Evolutionary conservation across 1,140 invertebrate species (phyloP).

Genomic region (Rhizoglyphus robini): DNA sequence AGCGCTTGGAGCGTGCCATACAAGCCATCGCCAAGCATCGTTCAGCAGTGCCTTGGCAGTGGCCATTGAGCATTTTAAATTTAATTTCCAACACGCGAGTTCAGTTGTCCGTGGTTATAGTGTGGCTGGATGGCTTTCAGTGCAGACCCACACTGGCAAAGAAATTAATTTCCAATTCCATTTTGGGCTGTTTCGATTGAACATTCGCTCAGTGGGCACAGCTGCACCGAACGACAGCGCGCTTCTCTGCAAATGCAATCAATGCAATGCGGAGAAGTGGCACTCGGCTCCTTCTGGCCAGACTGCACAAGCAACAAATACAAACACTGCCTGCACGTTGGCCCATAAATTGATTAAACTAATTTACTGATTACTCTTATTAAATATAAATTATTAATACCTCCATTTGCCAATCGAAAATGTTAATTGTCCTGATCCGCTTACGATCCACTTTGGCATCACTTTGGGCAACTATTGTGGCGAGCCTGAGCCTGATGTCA

Average conservation of each 20-base stretch:
- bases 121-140: too few relatives aligned
- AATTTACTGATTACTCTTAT: background rate
- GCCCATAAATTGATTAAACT: background rate
- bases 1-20: too few relatives aligned
- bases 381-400: too few relatives aligned
- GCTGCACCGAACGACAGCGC: background rate
- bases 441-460: too few relatives aligned
- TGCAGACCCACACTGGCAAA: background rate
- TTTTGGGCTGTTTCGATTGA: background rate
- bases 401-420: too few relatives aligned
- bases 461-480: too few relatives aligned
- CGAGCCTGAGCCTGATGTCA: too few relatives aligned
- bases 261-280: background rate
- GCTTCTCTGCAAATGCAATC: background rate
- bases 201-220: background rate
- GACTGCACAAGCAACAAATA: background rate
- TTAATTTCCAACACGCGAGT: background rate
- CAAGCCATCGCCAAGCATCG: too few relatives aligned
- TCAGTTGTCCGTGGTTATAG: too few relatives aligned
- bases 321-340: background rate
- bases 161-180: background rate
- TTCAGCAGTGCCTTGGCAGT: background rate
- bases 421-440: too few relatives aligned
- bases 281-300: too few relatives aligned
- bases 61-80: background rate